A percentile compares a stretch with the other conserved stretches of the same genome.
phyloP scores from a whole-genome alignment of 92 coral and sea anemone species.

The Parazoanthus atlanticus region DNA sequence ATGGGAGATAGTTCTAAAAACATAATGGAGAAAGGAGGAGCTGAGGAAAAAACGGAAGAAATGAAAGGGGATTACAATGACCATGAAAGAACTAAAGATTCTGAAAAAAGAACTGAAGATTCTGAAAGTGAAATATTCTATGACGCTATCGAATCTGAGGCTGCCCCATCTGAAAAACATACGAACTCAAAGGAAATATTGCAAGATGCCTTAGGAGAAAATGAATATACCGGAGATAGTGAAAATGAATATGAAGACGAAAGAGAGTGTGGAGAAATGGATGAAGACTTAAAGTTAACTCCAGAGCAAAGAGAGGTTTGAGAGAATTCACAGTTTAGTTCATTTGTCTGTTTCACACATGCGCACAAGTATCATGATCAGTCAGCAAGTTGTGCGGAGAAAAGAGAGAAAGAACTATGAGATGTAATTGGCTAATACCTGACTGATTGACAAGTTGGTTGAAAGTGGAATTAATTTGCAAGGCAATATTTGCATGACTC shows the following conservation, averaged over 20 bases:
- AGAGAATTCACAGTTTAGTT: not conserved
- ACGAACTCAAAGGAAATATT: constrained; percentile 15
- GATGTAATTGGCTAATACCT: no score
- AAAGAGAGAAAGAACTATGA: no score
- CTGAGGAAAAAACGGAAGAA: not conserved
- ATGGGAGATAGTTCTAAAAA: not conserved
- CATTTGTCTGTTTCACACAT: no score
- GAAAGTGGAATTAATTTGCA: no score
- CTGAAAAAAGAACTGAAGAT: not conserved
- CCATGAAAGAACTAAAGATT: not conserved
- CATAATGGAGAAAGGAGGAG: not conserved
- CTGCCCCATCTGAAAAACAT: not conserved
- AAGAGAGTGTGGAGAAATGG: not conserved
- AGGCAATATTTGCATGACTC: no score
- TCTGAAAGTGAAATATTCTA: not conserved
- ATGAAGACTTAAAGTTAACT: constrained; percentile 7
- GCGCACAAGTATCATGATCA: no score
- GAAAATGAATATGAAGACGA: constrained; percentile 17
- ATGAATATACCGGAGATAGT: not conserved
- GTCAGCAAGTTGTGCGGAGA: no score
- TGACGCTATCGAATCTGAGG: not conserved
- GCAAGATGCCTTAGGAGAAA: not conserved
- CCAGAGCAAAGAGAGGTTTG: constrained; percentile 46
- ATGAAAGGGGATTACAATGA: not conserved
- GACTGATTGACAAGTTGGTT: no score